These are phyloP conservation scores for Apantesis nais DNA, from an alignment of 2,888 invertebrate genomes.

Conservation along the genomic window DNA sequence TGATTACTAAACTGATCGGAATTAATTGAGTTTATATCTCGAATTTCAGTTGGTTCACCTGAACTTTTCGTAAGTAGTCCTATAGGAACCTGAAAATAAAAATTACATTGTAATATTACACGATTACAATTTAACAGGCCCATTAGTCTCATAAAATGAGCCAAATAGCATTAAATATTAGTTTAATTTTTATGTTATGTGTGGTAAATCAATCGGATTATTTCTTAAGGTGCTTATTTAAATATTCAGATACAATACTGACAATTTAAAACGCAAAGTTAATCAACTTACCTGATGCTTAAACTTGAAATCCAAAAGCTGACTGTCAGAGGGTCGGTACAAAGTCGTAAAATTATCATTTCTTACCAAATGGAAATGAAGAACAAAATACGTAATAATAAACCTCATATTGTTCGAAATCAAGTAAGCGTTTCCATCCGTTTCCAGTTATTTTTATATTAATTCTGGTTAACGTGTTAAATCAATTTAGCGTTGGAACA, in stretches of 20 bases:
- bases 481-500: no score
- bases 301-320: not conserved
- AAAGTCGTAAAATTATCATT: not conserved
- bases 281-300: not conserved
- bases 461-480: not conserved
- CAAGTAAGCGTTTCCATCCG: not conserved
- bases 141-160: no score
- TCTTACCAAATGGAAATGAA: not conserved
- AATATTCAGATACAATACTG: no score
- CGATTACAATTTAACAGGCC: not conserved
- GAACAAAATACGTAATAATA: not conserved
- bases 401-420: not conserved
- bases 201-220: no score
- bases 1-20: slow-evolving; percentile 13
- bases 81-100: slow-evolving; percentile 14
- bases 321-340: not conserved
- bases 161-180: no score
- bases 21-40: slow-evolving; percentile 7
- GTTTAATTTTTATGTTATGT: no score
- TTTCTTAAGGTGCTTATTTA: not conserved
- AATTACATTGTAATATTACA: not conserved
- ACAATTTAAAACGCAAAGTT: not conserved
- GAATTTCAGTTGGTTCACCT: slow-evolving; percentile 18
- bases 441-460: not conserved
- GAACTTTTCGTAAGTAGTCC: slow-evolving; percentile 12